These are phyloP conservation scores for Chaetops frenatus DNA, from an alignment of 2,113 vertebrate genomes.

Conservation along the genomic window DNA sequence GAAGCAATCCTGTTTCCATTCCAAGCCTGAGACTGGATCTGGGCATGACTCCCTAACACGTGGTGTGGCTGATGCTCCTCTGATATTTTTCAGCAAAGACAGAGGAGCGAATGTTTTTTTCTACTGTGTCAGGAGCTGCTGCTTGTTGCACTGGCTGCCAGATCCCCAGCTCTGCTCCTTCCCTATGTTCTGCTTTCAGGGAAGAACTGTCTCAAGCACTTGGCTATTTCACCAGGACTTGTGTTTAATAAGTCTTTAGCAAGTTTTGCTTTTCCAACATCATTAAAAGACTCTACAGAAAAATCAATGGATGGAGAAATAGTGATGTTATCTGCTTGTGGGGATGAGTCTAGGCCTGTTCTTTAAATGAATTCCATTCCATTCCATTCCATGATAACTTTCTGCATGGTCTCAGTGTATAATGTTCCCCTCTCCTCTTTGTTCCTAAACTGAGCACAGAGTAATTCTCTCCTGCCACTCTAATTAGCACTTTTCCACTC, in stretches of 20 bases:
- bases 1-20: background rate
- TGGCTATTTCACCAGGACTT: background rate
- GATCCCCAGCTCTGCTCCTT: background rate
- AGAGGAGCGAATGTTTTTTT: background rate
- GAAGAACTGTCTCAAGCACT: background rate
- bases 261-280: background rate
- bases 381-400: background rate
- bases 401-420: background rate
- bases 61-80: background rate
- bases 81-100: background rate
- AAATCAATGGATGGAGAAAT: background rate
- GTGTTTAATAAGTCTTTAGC: background rate
- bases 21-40: background rate
- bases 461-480: background rate
- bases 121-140: background rate
- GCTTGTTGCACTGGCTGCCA: background rate
- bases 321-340: background rate
- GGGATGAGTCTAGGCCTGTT: background rate
- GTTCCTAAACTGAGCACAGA: background rate
- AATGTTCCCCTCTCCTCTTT: background rate
- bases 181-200: background rate
- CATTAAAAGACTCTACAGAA: background rate
- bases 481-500: background rate
- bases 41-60: background rate
- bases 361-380: background rate